A percentile compares a stretch with the other conserved stretches of the same genome.
Evolutionary conservation across 2,113 vertebrate species (phyloP).

Genomic region (Blennius ocellaris): DNA sequence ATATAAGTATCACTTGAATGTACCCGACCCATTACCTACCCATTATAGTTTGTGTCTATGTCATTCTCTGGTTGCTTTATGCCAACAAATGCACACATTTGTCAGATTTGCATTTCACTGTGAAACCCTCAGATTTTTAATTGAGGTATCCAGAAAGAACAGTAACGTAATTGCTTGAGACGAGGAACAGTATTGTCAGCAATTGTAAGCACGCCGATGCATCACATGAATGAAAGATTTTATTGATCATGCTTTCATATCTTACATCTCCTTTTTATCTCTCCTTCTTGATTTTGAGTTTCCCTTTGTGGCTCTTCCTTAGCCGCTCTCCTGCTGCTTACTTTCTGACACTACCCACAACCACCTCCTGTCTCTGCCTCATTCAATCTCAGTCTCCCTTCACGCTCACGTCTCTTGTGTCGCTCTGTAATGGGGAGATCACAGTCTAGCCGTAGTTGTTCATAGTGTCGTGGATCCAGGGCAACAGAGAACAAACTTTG

Average conservation of each 20-base stretch:
- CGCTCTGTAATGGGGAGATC: constrained; percentile 23
- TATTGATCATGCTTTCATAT: constrained; percentile 44
- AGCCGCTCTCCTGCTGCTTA: constrained; percentile 3
- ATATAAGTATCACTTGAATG: not conserved
- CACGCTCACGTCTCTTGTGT: not conserved
- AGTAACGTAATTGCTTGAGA: not conserved
- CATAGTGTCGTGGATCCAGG: constrained; percentile 82
- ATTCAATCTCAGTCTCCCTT: constrained; percentile 13
- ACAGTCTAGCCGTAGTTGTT: constrained; percentile 67
- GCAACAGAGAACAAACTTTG: constrained; percentile 80
- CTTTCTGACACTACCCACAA: constrained; percentile 30
- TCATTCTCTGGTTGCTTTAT: too few relatives aligned
- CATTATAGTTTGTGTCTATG: not conserved
- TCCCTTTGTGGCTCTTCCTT: constrained; percentile 10
- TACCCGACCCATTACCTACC: too few relatives aligned
- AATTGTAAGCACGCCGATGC: constrained; percentile 48
- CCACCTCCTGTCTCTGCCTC: constrained; percentile 34
- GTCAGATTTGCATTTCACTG: too few relatives aligned
- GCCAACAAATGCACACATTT: too few relatives aligned
- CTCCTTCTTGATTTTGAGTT: not conserved
- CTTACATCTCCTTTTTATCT: not conserved
- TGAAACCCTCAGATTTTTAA: not conserved
- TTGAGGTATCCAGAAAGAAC: too few relatives aligned
- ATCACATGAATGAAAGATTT: constrained; percentile 42
- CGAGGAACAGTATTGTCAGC: not conserved